Base-by-base conservation (phyloP, 2,888 invertebrate genomes). In the Drosophila parthenogenetica region DNA sequence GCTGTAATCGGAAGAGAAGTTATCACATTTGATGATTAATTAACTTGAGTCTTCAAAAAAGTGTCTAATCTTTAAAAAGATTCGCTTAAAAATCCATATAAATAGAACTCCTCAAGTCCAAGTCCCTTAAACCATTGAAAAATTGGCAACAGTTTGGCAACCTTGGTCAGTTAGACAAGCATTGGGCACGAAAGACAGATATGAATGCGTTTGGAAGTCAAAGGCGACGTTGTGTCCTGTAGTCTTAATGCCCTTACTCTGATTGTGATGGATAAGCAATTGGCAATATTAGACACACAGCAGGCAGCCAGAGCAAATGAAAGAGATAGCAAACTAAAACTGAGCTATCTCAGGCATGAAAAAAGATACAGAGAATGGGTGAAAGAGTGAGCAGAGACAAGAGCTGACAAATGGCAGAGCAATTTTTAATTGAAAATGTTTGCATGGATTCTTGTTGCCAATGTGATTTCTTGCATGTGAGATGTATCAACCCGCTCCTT, bases 261-360 rank as follows among this genome's bases (percentile, higher is more conserved):
- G 88, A 87, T 87, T 84, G 85, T 82, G 82, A 82, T 82, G 88
- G 82, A 82, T 82, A 88, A 86, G 87, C 87, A 86, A 88, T 82
- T 86, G 87, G 65, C 81, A 66, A 69, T 65, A 76, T 69, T 53
- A 73, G 79, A 81, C 79, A 61, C 29, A 46, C 57, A 70, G 37
- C 53, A 10, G 46, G 29, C 13, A 53, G 37, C 35, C 10, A 49
- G 37, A 50, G 50, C 19, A 39, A 45, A n/a, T 1, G 49, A 42
- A 7, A 32, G 37, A 43, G 25, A 57, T 17, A 8, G 39, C 14
- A 13, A 10, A 22, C 22, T 5, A 22, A 22, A 22, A 5, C 22
- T 22, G 22, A 22, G 22, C 22, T 22, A 22, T 22, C 22, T 22
- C 5, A 5, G 22, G 5, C 5, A 22, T 22, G 5, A 2, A 35